Conservation (phyloP, 2,797 vertebrate species). For the Allobates femoralis region DNA sequence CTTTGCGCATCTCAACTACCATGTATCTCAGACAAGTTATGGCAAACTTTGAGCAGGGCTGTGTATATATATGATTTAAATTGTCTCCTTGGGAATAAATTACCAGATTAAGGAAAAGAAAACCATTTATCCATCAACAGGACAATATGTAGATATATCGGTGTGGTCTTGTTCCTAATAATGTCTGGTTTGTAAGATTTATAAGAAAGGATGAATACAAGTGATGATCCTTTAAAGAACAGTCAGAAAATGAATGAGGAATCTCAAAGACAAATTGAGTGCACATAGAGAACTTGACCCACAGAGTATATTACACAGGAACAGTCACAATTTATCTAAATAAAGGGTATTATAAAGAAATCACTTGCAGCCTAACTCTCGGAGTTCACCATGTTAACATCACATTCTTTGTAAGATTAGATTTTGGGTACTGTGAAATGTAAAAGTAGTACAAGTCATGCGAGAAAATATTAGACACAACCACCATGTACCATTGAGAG, state of each 20-base stretch:
- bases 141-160: slow-evolving; percentile 6
- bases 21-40: not conserved
- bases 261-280: slow-evolving; percentile 78
- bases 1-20: not conserved
- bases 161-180: slow-evolving; percentile 12
- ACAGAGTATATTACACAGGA: slow-evolving; percentile 77
- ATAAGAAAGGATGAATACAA: slow-evolving; percentile 74
- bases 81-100: not conserved
- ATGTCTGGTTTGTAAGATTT: slow-evolving; percentile 47
- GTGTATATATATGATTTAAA: not conserved
- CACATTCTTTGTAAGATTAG: slow-evolving; percentile 16
- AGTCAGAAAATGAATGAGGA: slow-evolving; percentile 80
- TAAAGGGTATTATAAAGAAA: slow-evolving; percentile 73
- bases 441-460: not conserved
- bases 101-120: slow-evolving; percentile 2
- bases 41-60: not conserved
- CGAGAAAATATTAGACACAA: not conserved
- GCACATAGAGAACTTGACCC: slow-evolving; percentile 73
- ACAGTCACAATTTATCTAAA: slow-evolving; percentile 75
- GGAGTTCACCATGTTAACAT: slow-evolving; percentile 11
- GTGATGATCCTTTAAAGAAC: slow-evolving; percentile 75
- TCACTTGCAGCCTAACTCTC: slow-evolving; percentile 69
- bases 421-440: slow-evolving; percentile 13
- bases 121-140: slow-evolving; percentile 23
- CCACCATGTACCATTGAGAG: not conserved